A percentile compares a stretch with the other conserved stretches of the same genome.
Evolutionary conservation across 1,140 invertebrate genomes (phyloP).

Genomic region (Schmidtea mediterranea): DNA sequence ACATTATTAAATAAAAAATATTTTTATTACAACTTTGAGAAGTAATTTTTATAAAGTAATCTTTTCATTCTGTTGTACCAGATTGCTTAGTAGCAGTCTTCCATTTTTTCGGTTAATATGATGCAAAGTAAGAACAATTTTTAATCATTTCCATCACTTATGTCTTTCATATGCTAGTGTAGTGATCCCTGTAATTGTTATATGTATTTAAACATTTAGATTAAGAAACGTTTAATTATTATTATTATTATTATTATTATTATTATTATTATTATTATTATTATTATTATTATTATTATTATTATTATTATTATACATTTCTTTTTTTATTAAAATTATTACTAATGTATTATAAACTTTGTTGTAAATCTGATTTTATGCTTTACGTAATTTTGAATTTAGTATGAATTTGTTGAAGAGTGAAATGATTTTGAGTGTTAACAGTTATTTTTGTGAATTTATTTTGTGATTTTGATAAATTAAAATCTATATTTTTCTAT

Average conservation of each 20-base stretch:
- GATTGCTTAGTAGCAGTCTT: slow-evolving; percentile 12
- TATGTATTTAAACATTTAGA: not conserved
- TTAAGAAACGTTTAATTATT: too few species aligned
- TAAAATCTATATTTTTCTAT: too few species aligned
- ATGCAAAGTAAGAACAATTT: slow-evolving; percentile 11
- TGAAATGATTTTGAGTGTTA: too few species aligned
- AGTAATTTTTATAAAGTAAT: too few species aligned
- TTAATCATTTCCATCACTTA: slow-evolving; percentile 14
- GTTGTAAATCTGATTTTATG: too few species aligned
- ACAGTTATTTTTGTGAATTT: too few species aligned
- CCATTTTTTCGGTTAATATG: slow-evolving; percentile 14
- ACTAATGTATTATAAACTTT: too few species aligned
- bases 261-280: not conserved
- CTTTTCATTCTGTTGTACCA: slow-evolving; percentile 5
- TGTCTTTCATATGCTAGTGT: slow-evolving; percentile 26
- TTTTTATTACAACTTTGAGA: too few species aligned
- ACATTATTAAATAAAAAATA: too few species aligned
- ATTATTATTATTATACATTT: slow-evolving; percentile 3
- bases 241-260: not conserved
- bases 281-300: slow-evolving; percentile 1
- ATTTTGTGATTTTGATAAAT: too few species aligned
- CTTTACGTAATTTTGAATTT: too few species aligned
- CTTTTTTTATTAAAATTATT: not conserved
- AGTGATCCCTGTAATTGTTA: not conserved
- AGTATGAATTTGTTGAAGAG: too few species aligned